Evolutionary conservation across 2,888 invertebrate species (phyloP).

Genomic region (Gastrophysa polygoni): DNA sequence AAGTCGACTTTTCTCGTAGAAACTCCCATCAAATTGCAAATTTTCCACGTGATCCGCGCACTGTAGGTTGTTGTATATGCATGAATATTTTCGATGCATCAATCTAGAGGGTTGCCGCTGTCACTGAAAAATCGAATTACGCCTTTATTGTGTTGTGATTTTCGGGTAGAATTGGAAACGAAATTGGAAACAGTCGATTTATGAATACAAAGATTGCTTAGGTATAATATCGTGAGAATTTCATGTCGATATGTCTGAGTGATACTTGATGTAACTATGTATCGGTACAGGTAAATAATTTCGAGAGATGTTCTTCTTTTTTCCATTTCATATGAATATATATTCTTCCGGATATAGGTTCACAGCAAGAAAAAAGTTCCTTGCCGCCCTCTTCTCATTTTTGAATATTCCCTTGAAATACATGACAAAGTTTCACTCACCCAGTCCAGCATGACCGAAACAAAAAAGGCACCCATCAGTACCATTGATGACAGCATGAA

Average conservation of each 20-base stretch:
- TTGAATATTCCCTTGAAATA: too few relatives aligned
- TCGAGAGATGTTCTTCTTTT: too few relatives aligned
- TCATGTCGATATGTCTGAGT: too few relatives aligned
- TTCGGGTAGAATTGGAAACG: background rate
- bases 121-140: slow-evolving; percentile 12
- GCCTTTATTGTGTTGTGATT: slow-evolving; percentile 11
- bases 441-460: slow-evolving; percentile 87
- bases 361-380: too few relatives aligned
- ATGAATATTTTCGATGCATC: slow-evolving; percentile 32
- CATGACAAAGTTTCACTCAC: slow-evolving; percentile 61
- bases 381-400: too few relatives aligned
- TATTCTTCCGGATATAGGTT: too few relatives aligned
- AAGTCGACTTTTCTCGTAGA: slow-evolving; percentile 40
- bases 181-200: background rate
- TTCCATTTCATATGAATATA: too few relatives aligned
- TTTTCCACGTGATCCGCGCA: slow-evolving; percentile 45
- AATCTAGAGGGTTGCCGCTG: slow-evolving; percentile 16
- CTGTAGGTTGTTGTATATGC: slow-evolving; percentile 32
- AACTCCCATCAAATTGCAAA: slow-evolving; percentile 54
- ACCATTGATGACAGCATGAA: slow-evolving; percentile 93
- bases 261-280: too few relatives aligned
- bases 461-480: slow-evolving; percentile 91
- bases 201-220: too few relatives aligned
- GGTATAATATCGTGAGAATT: too few relatives aligned
- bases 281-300: too few relatives aligned